These are phyloP conservation scores for Antrozous pallidus DNA, from an alignment of 2,797 vertebrate genomes.

Conservation along the genomic window DNA sequence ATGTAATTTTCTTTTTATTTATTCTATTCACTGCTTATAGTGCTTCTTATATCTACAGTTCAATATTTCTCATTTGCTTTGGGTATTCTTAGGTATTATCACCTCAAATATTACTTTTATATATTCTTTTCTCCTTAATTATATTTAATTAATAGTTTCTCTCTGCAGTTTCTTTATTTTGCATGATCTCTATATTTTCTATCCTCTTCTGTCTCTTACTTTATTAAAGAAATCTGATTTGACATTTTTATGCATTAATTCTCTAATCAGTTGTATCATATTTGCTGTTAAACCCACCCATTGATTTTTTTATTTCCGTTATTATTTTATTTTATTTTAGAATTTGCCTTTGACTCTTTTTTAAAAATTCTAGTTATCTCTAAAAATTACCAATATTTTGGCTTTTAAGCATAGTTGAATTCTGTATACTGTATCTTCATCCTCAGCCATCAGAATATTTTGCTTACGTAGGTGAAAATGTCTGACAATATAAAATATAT, in stretches of 20 bases:
- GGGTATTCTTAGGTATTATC: neutral
- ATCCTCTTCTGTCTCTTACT: neutral
- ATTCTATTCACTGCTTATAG: neutral
- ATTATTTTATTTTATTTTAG: neutral
- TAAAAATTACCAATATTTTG: neutral
- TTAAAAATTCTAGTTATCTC: neutral
- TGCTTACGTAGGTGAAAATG: neutral
- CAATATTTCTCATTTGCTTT: slow-evolving; percentile 31
- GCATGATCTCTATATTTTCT: neutral
- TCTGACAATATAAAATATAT: neutral
- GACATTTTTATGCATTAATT: neutral
- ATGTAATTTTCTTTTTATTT: slow-evolving; percentile 25
- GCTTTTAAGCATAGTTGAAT: neutral
- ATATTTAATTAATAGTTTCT: neutral
- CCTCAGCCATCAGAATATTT: neutral
- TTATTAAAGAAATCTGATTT: neutral
- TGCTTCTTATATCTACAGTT: neutral
- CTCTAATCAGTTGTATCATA: neutral
- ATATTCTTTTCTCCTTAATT: neutral
- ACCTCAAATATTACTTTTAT: neutral
- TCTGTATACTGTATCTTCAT: neutral
- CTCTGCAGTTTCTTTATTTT: neutral
- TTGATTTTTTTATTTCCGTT: neutral
- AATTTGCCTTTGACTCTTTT: neutral
- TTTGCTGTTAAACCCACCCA: neutral